A percentile compares a stretch with the other conserved stretches of the same genome.
Conservation (phyloP, 2,113 vertebrate species). For the Nesoenas mayeri region DNA sequence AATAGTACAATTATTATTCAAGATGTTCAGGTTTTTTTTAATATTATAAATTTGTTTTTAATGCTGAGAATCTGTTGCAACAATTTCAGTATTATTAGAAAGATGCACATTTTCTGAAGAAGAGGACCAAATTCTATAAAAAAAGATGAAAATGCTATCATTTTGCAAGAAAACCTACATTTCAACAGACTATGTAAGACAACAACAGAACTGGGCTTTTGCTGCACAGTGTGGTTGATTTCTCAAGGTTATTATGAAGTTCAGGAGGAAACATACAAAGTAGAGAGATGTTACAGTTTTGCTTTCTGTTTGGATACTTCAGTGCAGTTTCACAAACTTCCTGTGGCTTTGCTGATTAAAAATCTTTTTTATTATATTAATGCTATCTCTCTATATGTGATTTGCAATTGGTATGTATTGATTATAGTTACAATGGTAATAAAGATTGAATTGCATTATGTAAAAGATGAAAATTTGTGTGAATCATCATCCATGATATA, state of each 20-base stretch:
- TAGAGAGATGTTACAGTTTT: background rate
- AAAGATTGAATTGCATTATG: background rate
- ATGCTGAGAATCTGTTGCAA: background rate
- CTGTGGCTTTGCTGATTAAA: background rate
- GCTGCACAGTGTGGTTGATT: background rate
- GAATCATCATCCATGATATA: background rate
- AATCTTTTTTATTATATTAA: background rate
- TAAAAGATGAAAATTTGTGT: background rate
- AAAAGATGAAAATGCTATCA: background rate
- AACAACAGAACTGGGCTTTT: background rate
- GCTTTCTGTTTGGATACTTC: background rate
- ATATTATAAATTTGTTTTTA: background rate
- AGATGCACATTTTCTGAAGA: background rate
- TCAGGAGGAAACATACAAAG: background rate
- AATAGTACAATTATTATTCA: background rate
- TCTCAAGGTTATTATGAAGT: background rate
- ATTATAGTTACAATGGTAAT: constrained; percentile 9
- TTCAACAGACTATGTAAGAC: background rate
- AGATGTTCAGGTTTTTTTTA: background rate
- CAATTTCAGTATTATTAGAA: background rate
- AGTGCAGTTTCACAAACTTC: background rate
- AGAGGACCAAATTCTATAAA: background rate
- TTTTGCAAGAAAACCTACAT: background rate
- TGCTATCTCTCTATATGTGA: background rate
- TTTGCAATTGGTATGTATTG: background rate